Base-by-base conservation (phyloP, 1,140 invertebrate species). In the Chymomyza costata region DNA sequence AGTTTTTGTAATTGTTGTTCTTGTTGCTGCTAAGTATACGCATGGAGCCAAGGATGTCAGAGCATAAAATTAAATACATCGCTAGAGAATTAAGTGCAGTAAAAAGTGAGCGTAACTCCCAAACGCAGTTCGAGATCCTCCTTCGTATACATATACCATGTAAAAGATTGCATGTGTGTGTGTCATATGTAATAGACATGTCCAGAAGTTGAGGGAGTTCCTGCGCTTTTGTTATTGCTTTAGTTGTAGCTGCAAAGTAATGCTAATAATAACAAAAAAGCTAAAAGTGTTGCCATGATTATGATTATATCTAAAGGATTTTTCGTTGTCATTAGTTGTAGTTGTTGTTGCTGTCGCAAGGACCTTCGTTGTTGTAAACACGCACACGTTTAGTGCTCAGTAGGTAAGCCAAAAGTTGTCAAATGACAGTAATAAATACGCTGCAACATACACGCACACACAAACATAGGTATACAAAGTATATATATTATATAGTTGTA, bases 21-120 rank as follows among this genome's bases (percentile, higher is more conserved):
- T 43, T 50, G 34, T 35, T 39, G 11, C 21, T 28, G 57, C 30
- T 57, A 37, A 46, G 48, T 32, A 57, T 58, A 63, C 56, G 31
- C 61, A 65, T 38, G 63, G n/a, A n/a, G n/a, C n/a, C 48, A 62
- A 56, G 60, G 53, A 73, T 57, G 65, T 58, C 67, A 56, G 74
- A 68, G 73, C 73, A 80, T 80, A 80, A 80, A 80, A 80, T 80
- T 80, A 80, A 80, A 80, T 80, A 80, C 73, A 73, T 80, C 73
- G 74, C 73, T 80, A 60, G 73, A 80, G 73, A 80, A 80, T 80
- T 80, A 80, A 80, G 68, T 80, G 73, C 73, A 80, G 73, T 80
- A 80, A 73, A 80, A 80, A 80, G 73, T 80, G 73, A 68, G 73
- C 64, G 73, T 80, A 58, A 56, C 52, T 35, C 30, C 35, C 21